These are phyloP conservation scores for Tenodera sinensis DNA, from an alignment of 2,888 invertebrate genomes.

Conservation along the genomic window DNA sequence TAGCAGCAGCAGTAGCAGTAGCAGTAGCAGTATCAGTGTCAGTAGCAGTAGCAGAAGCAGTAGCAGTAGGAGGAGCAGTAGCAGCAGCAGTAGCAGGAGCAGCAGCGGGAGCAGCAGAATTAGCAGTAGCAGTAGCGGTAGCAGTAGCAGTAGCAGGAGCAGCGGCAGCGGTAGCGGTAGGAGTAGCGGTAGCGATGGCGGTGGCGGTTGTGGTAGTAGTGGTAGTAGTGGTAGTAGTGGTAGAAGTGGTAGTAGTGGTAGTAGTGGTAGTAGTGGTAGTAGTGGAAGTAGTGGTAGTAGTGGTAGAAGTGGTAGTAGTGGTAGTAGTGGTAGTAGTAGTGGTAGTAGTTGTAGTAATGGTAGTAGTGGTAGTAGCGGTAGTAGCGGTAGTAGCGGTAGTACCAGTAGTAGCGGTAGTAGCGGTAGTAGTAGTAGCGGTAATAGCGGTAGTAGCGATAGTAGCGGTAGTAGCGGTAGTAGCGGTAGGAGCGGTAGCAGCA, in stretches of 20 bases:
- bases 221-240: constrained; percentile 29
- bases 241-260: neutral
- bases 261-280: too few species aligned
- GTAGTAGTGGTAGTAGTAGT: neutral
- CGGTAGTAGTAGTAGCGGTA: neutral
- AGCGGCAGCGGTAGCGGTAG: too few species aligned
- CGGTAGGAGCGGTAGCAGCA: neutral
- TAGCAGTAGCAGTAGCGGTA: too few species aligned
- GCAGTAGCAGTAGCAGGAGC: too few species aligned
- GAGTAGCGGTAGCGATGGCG: too few species aligned
- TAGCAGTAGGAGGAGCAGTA: too few species aligned
- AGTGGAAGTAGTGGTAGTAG: constrained; percentile 7
- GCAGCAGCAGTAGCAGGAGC: too few species aligned
- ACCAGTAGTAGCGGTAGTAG: neutral
- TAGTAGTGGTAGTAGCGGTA: neutral
- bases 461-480: neutral
- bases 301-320: neutral
- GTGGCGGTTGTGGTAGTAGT: constrained; percentile 27
- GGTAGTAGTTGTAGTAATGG: neutral
- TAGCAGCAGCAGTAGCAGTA: too few species aligned
- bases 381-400: neutral
- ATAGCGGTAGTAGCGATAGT: neutral
- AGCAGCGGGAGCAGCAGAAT: too few species aligned
- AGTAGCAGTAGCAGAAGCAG: too few species aligned
- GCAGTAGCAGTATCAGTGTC: too few species aligned